Evolutionary conservation across 2,888 invertebrate species (phyloP).

Genomic region (Ecdyonurus torrentis): DNA sequence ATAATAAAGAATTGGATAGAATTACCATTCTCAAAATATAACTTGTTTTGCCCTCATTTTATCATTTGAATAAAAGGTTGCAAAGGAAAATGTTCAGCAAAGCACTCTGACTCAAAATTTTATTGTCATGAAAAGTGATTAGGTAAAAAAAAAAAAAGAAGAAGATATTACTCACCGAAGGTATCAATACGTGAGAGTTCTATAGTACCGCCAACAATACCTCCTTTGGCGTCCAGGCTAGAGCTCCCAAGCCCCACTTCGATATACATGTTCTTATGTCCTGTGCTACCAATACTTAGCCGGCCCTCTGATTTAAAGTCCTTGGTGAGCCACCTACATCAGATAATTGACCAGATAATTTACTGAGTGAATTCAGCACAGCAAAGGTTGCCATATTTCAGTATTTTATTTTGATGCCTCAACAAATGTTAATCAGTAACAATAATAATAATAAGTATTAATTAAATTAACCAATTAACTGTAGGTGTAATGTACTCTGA

Average conservation of each 20-base stretch:
- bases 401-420: no score
- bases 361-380: no score
- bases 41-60: no score
- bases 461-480: no score
- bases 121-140: not conserved
- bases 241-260: constrained; percentile 78
- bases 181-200: constrained; percentile 79
- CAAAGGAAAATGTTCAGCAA: not conserved
- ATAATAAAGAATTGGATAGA: no score
- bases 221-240: constrained; percentile 87
- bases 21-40: not conserved
- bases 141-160: constrained; percentile 2
- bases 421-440: not conserved
- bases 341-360: no score
- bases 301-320: constrained; percentile 85
- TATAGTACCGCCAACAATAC: constrained; percentile 93
- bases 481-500: not conserved
- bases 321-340: constrained; percentile 68
- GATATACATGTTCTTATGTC: constrained; percentile 84
- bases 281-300: constrained; percentile 82
- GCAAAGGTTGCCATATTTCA: no score
- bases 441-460: no score
- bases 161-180: constrained; percentile 46
- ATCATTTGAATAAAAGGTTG: no score
- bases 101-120: not conserved